Evolutionary conservation across 1,140 invertebrate genomes (phyloP).

Genomic region (Teleopsis dalmanni): DNA sequence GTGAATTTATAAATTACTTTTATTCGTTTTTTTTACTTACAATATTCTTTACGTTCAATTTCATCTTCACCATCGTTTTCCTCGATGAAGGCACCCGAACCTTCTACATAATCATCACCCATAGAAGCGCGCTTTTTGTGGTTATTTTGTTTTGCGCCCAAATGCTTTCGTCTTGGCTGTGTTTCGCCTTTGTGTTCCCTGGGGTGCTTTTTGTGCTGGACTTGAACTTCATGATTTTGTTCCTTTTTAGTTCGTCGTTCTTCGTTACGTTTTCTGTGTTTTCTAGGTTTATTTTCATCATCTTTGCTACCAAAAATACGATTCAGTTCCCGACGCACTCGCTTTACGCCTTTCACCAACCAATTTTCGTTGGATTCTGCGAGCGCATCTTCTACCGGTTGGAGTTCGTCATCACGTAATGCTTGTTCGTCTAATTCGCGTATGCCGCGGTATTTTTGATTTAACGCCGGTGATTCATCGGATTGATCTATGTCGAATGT

Average conservation of each 20-base stretch:
- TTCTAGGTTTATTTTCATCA: constrained; percentile 5
- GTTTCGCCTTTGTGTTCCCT: constrained; percentile 2
- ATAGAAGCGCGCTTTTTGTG: constrained; percentile 1
- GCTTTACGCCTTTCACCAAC: constrained; percentile 23
- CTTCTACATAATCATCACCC: constrained; percentile 5
- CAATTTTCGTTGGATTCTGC: constrained; percentile 16
- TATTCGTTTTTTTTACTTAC: constrained; percentile 2
- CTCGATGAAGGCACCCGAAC: constrained; percentile 5
- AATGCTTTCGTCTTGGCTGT: background rate
- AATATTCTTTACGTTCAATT: background rate
- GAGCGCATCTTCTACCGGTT: constrained; percentile 5
- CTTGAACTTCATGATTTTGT: background rate
- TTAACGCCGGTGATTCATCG: constrained; percentile 15
- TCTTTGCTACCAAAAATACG: constrained; percentile 24
- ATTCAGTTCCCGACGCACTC: constrained; percentile 30
- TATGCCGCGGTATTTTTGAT: background rate
- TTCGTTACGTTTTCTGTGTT: background rate
- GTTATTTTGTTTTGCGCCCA: background rate
- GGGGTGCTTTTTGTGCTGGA: constrained; percentile 2
- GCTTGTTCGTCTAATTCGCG: constrained; percentile 8
- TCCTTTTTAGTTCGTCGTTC: background rate
- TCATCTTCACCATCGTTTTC: background rate
- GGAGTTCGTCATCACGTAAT: constrained; percentile 13
- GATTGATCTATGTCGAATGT: constrained; percentile 19
- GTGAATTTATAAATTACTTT: no score